Evolutionary conservation across 2,113 vertebrate genomes (phyloP), one percentile per base, ranked within the genome.

Genomic region (Reinhardtius hippoglossoides): DNA sequence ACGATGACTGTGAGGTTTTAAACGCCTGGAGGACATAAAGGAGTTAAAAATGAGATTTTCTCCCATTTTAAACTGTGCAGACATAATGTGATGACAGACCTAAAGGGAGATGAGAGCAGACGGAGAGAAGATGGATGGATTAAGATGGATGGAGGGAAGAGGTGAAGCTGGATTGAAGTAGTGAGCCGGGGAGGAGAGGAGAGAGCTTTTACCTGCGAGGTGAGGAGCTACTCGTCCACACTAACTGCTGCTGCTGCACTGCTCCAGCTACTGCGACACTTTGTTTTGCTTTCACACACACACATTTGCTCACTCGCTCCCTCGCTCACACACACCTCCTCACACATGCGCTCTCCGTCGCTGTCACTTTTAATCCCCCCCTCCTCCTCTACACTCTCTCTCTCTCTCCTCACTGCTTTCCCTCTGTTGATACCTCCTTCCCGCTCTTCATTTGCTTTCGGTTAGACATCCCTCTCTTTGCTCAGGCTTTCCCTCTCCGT

Each of bases 191-290:
- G 26, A 5, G 20, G 24, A 74, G 46, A 78, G 37, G 44, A 70
- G 67, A 50, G 58, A 40, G 63, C 18, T 56, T 82, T 85, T 91
- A 93, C 92, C 92, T 93, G 81, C 62, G 71, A 89, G 81, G 81
- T 75, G 68, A 89, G 72, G 63, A 84, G 80, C 75, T 59, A n/a
- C 76, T 79, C 35, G 65, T 81, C 83, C 80, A 80, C 79, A 67
- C 58, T 67, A 68, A 76, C 73, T 40, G 59, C 88, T 80, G 59
- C 86, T 82, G 86, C 92, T 88, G 88, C 85, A 83, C 90, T 71
- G 83, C 87, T 85, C 90, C 74, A 4, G 91, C 88, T 87, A 92
- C 92, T 93, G 92, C 91, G 92, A 93, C 92, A 92, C 88, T 92
- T 87, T 93, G 86, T 92, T 93, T 91, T 93, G 92, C 92, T 92